Evolutionary conservation across 2,888 invertebrate genomes (phyloP).

Genomic region (Idaea biselata): DNA sequence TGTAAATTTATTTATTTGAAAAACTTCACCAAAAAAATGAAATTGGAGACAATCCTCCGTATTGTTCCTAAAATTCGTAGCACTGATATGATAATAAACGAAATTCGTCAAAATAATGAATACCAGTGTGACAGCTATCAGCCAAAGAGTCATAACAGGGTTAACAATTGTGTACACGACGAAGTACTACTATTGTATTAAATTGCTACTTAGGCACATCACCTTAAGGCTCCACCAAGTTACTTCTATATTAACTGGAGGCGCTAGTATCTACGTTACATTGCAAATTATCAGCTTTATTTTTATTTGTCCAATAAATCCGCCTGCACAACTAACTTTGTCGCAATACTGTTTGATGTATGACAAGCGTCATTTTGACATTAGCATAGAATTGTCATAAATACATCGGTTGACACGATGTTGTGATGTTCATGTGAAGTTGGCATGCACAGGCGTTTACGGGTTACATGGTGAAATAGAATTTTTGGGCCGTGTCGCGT

Average conservation of each 20-base stretch:
- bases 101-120: neutral
- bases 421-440: slow-evolving; percentile 31
- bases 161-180: neutral
- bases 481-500: neutral
- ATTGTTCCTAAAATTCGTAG: neutral
- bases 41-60: neutral
- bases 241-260: neutral
- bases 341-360: slow-evolving; percentile 1
- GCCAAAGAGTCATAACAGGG: neutral
- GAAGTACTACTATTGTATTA: neutral
- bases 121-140: neutral
- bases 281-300: neutral
- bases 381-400: slow-evolving; percentile 64
- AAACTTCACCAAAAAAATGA: neutral
- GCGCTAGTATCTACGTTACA: neutral
- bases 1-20: neutral
- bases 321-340: neutral
- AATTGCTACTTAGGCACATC: neutral
- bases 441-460: slow-evolving; percentile 20
- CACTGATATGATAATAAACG: no score
- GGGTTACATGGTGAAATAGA: neutral
- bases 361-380: slow-evolving; percentile 19
- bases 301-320: neutral
- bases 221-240: neutral
- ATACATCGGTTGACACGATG: slow-evolving; percentile 54